phyloP scores from a whole-genome alignment of 2,797 vertebrate species.

The Thalassophryne amazonica region DNA sequence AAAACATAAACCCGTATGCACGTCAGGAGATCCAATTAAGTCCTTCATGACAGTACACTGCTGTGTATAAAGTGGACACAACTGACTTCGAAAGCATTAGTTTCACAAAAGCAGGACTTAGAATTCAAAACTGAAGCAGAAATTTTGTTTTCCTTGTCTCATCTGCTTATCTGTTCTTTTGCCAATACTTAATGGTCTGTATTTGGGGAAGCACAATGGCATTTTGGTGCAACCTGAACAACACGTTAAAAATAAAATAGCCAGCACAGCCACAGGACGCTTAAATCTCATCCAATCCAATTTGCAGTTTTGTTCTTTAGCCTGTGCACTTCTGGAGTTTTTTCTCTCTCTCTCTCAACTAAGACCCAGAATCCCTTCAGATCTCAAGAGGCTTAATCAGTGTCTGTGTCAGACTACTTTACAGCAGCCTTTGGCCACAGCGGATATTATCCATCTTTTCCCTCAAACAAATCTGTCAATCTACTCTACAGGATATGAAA shows the following conservation, averaged over 20 bases:
- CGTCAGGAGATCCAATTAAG: slow-evolving; percentile 60
- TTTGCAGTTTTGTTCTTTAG: slow-evolving; percentile 66
- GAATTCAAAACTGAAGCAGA: slow-evolving; percentile 15
- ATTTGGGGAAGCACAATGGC: slow-evolving; percentile 59
- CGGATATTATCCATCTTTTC: slow-evolving; percentile 79
- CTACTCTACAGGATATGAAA: slow-evolving; percentile 75
- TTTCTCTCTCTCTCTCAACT: slow-evolving; percentile 61
- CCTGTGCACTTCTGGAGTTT: slow-evolving; percentile 42
- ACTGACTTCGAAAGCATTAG: slow-evolving; percentile 5
- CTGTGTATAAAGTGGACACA: slow-evolving; percentile 18
- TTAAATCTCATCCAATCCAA: slow-evolving; percentile 68
- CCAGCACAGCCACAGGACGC: slow-evolving; percentile 58
- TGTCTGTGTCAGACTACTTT: slow-evolving; percentile 79
- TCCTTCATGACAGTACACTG: slow-evolving; percentile 40
- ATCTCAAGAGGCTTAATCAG: slow-evolving; percentile 82
- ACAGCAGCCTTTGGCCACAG: slow-evolving; percentile 70
- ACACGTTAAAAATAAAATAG: slow-evolving; percentile 43
- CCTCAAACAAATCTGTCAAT: slow-evolving; percentile 77
- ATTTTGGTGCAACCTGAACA: slow-evolving; percentile 56
- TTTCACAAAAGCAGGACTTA: slow-evolving; percentile 23
- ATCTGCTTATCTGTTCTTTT: slow-evolving; percentile 46
- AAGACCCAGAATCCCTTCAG: slow-evolving; percentile 75
- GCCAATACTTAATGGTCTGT: slow-evolving; percentile 42
- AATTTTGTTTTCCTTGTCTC: slow-evolving; percentile 24
- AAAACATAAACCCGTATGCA: slow-evolving; percentile 53